Evolutionary conservation across 2,797 vertebrate genomes (phyloP).

Genomic region (Silurus aristotelis): DNA sequence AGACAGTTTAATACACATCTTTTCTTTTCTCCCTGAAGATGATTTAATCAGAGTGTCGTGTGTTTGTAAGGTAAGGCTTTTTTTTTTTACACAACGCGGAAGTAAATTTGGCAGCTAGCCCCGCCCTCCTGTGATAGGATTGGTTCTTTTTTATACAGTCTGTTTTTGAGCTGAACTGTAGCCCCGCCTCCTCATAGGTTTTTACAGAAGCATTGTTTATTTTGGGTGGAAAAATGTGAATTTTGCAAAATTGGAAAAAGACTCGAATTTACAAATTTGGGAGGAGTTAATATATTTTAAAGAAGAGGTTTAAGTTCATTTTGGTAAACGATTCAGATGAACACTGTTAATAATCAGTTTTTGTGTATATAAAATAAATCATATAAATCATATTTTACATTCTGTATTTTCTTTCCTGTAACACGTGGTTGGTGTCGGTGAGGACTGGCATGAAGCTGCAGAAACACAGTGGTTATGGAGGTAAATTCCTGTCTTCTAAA

Average conservation of each 20-base stretch:
- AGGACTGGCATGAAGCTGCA: slow-evolving; percentile 70
- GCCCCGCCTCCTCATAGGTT: not conserved
- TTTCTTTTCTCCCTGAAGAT: slow-evolving; percentile 69
- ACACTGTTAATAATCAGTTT: no score
- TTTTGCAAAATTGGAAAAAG: not conserved
- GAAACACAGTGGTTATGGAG: slow-evolving; percentile 73
- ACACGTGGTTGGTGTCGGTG: slow-evolving; percentile 1
- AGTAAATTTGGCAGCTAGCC: not conserved
- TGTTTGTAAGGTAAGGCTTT: slow-evolving; percentile 74
- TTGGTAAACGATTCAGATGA: not conserved
- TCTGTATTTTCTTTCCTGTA: not conserved
- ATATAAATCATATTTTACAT: not conserved
- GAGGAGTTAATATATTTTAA: not conserved
- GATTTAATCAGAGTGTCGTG: slow-evolving; percentile 71
- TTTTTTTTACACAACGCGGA: not conserved
- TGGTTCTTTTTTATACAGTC: not conserved
- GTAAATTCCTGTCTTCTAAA: slow-evolving; percentile 55
- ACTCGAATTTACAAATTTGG: not conserved
- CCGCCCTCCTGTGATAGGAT: slow-evolving; percentile 1
- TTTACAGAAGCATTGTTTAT: not conserved
- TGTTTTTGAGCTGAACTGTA: not conserved
- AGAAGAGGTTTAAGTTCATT: not conserved
- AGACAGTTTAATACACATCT: slow-evolving; percentile 75
- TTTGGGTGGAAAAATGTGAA: not conserved
- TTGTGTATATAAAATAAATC: no score